Evolutionary conservation across 2,113 vertebrate genomes (phyloP), one percentile per base, ranked within the genome.

Genomic region (Pseudorectes ferrugineus): DNA sequence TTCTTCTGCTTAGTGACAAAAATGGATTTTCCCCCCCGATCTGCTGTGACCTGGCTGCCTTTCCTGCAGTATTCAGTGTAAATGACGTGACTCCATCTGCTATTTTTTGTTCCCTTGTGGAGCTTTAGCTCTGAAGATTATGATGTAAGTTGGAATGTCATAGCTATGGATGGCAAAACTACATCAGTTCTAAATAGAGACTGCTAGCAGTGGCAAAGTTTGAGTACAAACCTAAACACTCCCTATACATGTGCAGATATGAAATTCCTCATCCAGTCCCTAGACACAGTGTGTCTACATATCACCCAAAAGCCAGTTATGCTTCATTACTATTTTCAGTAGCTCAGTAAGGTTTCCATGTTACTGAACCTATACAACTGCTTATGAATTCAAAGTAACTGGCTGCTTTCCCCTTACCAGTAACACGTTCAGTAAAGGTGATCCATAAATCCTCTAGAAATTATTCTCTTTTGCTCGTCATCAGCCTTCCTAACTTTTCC

Each of bases 1-100:
- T 92, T 92, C 82, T 91, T 36, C 63, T 81, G 36, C 51, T 88
- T 90, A 71, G 85, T 85, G 88, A 90, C 82, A 95, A 88, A 95
- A 96, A 80, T 45, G 59, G 68, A 94, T 93, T 92, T 93, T 52
- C 1, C 7, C 48, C 43, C 67, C 51, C 23, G 6, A 49, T 90
- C 63, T 85, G 57, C 84, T 81, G 43, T 18, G 78, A 93, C 89
- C 94, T 92, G 85, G 51, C 75, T 82, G 35, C 62, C 35, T 96
- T 75, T 93, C 40, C 63, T 55, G 29, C 57, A 95, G 59, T 23
- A 85, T 58, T 90, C 62, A n/a, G 25, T 92, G 62, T 85, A 97
- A 95, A 80, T 92, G 54, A 70, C 40, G 9, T 67, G 45, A 93
- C 63, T 96, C 83, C 88, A 87, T 95, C 83, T 93, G 85, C 73